Conservation (phyloP, 2,113 vertebrate genomes). For the Callithrix jacchus region DNA sequence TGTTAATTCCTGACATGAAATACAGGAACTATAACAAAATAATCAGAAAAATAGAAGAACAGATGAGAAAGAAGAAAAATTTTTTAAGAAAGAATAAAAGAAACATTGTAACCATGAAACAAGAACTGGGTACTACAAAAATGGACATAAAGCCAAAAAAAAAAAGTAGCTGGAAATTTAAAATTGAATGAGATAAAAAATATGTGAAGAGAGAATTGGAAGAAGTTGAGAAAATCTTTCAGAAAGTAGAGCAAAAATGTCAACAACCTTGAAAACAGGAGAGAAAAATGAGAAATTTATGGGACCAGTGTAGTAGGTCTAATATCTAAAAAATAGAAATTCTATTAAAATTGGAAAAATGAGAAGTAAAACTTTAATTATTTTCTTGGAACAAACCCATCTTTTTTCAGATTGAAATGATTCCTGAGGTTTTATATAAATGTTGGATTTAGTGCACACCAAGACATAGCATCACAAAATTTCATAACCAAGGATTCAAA, state of each 20-base stretch:
- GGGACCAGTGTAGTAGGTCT: background rate
- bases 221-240: background rate
- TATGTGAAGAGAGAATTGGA: background rate
- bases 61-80: background rate
- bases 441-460: background rate
- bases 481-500: background rate
- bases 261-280: background rate
- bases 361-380: background rate
- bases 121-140: background rate
- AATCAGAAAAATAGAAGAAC: background rate
- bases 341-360: background rate
- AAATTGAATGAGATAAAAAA: background rate
- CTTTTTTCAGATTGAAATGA: background rate
- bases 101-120: background rate
- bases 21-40: background rate
- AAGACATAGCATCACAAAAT: background rate
- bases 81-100: background rate
- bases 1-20: background rate
- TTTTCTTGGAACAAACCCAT: background rate
- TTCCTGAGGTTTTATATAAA: background rate
- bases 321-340: conserved; percentile 8
- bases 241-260: background rate
- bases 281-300: background rate
- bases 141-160: background rate
- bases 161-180: background rate